phyloP scores from a whole-genome alignment of 64 coral and sea anemone species.

The Catalaphyllia jardinei region DNA sequence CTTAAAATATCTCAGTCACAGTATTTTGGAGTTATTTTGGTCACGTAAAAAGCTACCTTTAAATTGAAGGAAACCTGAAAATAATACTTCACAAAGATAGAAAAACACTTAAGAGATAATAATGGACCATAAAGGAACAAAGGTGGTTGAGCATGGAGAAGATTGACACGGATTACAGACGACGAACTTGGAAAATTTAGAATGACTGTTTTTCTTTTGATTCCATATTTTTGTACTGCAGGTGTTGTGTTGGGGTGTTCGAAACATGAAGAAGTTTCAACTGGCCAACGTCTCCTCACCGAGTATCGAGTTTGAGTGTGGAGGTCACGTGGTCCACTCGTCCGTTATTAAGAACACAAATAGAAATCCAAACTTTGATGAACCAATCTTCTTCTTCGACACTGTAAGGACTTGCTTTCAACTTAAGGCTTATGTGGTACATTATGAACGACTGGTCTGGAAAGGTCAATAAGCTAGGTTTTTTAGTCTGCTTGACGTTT shows the following conservation, averaged over 20 bases:
- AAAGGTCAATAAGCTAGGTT: too few relatives aligned
- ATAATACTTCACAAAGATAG: too few relatives aligned
- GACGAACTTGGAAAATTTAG: not conserved
- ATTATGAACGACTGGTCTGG: too few relatives aligned
- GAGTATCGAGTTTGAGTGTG: constrained; percentile 93
- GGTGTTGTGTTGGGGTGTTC: constrained; percentile 96
- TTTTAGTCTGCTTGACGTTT: too few relatives aligned
- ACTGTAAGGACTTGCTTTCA: constrained; percentile 60
- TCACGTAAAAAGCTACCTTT: too few relatives aligned
- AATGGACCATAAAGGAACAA: too few relatives aligned
- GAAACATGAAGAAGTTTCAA: constrained; percentile 99
- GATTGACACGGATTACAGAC: not conserved
- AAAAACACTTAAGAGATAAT: too few relatives aligned
- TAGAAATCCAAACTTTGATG: constrained; percentile 97
- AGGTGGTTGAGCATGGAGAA: too few relatives aligned
- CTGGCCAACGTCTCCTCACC: constrained; percentile 89
- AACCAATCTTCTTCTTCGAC: constrained; percentile 98
- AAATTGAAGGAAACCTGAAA: too few relatives aligned
- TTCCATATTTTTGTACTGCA: not conserved
- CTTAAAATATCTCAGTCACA: too few relatives aligned
- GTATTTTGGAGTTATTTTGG: too few relatives aligned
- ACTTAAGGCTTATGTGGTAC: not conserved
- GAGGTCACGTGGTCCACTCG: constrained; percentile 80
- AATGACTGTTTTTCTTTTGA: not conserved
- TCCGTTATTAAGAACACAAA: constrained; percentile 90